Conservation (phyloP, 2,797 vertebrate species). For the Eidolon dupreanum region DNA sequence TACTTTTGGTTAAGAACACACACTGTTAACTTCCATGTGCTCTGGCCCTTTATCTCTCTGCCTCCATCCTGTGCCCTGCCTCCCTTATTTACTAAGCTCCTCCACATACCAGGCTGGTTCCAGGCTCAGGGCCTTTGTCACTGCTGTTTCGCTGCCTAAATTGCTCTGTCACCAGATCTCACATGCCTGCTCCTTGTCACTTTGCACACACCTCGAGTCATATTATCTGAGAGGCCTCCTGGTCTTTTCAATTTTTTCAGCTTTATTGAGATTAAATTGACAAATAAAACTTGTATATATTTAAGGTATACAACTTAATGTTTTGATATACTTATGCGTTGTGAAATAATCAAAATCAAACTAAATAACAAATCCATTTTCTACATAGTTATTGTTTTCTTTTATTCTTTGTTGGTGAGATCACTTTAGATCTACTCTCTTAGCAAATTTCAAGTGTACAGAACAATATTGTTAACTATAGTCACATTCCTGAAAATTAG, state of each 20-base stretch:
- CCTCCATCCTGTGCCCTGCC: not conserved
- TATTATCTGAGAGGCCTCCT: not conserved
- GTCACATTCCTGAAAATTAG: not conserved
- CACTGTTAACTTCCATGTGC: not conserved
- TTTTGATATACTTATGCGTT: not conserved
- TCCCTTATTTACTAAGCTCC: not conserved
- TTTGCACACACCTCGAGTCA: not conserved
- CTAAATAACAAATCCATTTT: not conserved
- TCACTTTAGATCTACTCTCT: not conserved
- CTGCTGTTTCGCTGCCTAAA: not conserved
- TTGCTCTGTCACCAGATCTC: not conserved
- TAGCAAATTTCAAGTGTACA: not conserved
- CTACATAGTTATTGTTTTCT: not conserved
- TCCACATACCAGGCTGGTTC: fast-evolving
- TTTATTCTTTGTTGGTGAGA: not conserved
- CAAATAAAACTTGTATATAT: not conserved
- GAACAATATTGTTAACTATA: not conserved
- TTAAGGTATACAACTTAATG: not conserved
- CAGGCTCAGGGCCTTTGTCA: not conserved
- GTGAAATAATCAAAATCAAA: not conserved
- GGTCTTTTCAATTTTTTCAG: not conserved
- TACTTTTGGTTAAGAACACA: not conserved
- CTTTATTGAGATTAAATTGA: not conserved
- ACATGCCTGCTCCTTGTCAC: not conserved
- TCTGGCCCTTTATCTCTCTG: not conserved